phyloP scores from a whole-genome alignment of 2,888 invertebrate species.

The Parnassius glacialis region DNA sequence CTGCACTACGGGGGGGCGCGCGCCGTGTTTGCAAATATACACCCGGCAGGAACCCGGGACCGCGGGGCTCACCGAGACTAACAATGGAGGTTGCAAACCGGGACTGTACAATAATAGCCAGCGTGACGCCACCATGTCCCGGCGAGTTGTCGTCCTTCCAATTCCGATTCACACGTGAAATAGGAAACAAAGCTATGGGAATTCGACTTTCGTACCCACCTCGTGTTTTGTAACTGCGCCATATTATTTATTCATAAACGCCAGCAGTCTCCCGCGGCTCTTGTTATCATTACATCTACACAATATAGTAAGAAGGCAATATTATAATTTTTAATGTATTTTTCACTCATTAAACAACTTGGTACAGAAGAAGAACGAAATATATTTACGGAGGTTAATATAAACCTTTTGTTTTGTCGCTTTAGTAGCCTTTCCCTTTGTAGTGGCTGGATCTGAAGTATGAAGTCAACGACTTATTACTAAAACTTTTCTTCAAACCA shows the following conservation, averaged over 20 bases:
- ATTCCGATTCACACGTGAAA: constrained; percentile 64
- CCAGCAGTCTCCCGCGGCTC: constrained; percentile 19
- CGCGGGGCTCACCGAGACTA: constrained; percentile 30
- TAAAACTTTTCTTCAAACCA: no score
- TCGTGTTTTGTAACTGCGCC: constrained; percentile 16
- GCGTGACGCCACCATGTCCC: constrained; percentile 54
- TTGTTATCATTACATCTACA: constrained; percentile 25
- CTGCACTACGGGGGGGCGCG: constrained; percentile 57
- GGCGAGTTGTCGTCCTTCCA: constrained; percentile 38
- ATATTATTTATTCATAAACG: constrained; percentile 28
- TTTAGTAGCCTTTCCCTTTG: background rate
- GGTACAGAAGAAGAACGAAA: background rate
- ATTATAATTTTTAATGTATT: constrained; percentile 15
- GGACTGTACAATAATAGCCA: constrained; percentile 60
- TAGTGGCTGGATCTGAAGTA: background rate
- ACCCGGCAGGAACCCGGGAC: constrained; percentile 59
- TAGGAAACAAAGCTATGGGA: constrained; percentile 50
- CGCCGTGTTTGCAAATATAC: constrained; percentile 78
- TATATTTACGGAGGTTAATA: background rate
- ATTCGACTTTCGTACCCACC: constrained; percentile 33
- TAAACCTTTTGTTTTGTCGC: background rate
- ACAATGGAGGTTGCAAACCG: constrained; percentile 41
- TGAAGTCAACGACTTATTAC: background rate
- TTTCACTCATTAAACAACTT: constrained; percentile 16
- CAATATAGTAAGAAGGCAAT: constrained; percentile 6